Conservation (phyloP, 2,797 vertebrate genomes). For the Accipiter badius region DNA sequence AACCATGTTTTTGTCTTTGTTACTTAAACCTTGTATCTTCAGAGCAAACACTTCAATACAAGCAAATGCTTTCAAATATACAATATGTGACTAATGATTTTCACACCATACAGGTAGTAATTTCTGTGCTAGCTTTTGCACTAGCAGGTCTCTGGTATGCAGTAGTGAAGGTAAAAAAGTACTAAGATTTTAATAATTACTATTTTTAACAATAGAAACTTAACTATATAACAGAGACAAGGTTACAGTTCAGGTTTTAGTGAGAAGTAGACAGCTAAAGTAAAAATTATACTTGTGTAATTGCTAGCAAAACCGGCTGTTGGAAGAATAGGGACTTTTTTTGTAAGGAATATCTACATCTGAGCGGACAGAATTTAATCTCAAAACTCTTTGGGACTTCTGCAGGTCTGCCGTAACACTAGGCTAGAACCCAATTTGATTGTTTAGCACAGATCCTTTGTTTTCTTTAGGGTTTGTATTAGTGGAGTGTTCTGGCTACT, state of each 20-base stretch:
- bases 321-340: neutral
- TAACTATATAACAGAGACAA: neutral
- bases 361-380: neutral
- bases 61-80: constrained; percentile 30
- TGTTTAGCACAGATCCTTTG: neutral
- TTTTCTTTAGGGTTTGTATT: neutral
- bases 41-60: neutral
- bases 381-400: neutral
- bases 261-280: neutral
- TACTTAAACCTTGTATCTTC: constrained; percentile 11
- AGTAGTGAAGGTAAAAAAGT: constrained; percentile 44
- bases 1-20: neutral
- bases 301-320: neutral
- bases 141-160: constrained; percentile 38
- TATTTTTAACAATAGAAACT: constrained; percentile 8
- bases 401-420: neutral
- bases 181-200: neutral
- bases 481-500: neutral
- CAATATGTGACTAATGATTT: neutral
- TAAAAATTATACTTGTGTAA: neutral
- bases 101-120: constrained; percentile 11
- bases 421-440: neutral
- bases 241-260: constrained; percentile 5
- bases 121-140: constrained; percentile 39
- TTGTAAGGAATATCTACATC: neutral